Evolutionary conservation across 1,140 invertebrate species (phyloP).

Genomic region (Condylostylus longicornis): DNA sequence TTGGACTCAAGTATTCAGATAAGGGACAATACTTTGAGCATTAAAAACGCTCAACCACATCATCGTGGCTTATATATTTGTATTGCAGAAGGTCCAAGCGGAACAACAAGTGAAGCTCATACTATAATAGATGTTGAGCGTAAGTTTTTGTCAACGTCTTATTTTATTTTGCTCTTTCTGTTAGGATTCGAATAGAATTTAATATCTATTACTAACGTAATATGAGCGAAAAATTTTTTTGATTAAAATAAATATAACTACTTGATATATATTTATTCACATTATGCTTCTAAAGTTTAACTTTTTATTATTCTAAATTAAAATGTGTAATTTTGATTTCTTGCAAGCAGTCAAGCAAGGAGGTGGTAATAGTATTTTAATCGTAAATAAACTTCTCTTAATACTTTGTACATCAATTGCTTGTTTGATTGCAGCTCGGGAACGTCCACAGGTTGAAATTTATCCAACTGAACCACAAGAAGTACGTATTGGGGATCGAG

Average conservation of each 20-base stretch:
- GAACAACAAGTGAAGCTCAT: conserved; percentile 45
- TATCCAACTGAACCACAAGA: conserved; percentile 51
- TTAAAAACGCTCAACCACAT: conserved; percentile 49
- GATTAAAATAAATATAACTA: conserved; percentile 1
- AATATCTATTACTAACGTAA: not conserved
- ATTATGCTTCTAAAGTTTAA: conserved; percentile 8
- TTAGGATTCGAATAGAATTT: conserved; percentile 1
- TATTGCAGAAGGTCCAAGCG: conserved; percentile 40
- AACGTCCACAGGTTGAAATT: conserved; percentile 60
- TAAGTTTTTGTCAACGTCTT: conserved; percentile 35
- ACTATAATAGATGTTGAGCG: conserved; percentile 73
- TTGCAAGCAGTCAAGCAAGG: conserved; percentile 25
- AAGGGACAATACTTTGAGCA: conserved; percentile 50
- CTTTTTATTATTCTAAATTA: no score
- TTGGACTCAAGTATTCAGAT: conserved; percentile 47
- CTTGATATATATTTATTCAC: conserved; percentile 1
- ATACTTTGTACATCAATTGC: conserved; percentile 29
- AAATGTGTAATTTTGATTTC: not conserved
- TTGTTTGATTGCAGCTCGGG: conserved; percentile 49
- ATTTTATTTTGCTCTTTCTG: conserved; percentile 5
- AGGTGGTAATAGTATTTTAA: conserved; percentile 32
- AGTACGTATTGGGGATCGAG: conserved; percentile 47
- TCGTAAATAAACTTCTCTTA: conserved; percentile 27
- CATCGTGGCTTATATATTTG: conserved; percentile 74
- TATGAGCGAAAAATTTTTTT: not conserved